Evolutionary conservation across 2,888 invertebrate genomes (phyloP), one percentile per base, ranked within the genome.

Genomic region (Coelinius sp.): DNA sequence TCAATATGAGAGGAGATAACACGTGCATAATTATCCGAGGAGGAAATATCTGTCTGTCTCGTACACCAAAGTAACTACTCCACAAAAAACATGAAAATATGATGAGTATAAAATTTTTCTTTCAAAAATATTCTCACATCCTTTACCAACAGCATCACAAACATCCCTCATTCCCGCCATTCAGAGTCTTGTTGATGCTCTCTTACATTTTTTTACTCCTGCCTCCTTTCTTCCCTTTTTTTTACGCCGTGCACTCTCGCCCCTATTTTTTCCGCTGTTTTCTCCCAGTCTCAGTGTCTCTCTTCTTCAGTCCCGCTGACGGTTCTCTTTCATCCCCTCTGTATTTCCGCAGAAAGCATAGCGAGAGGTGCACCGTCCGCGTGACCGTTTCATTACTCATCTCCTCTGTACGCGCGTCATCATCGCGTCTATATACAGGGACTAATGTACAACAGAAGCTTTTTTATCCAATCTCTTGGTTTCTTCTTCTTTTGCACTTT

Each of bases 351-450:
- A 59, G 59, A 59, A 35, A 59, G 59, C 35, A 14, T 10, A 35
- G 0, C 27, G 31, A 59, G 20, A 76, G 78, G 78, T 79, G 79
- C 10, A 22, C 56, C 49, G 31, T 56, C 38, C 76, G 74, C 74
- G 74, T 79, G 78, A 79, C 80, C 78, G 78, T 82, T 82, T 83
- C 80, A 81, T 83, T 83, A 80, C 81, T 82, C 80, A 82, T 80
- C 79, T 66, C 71, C 77, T 70, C 77, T 74, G 74, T 66, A 66
- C 78, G 74, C 71, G 75, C 56, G 49, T 65, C 69, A 76, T 70
- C 69, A 74, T 73, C 75, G 71, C 70, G 73, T 71, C 71, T 71
- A 31, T 20, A 4, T 35, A 31, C 59, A 35, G 31, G 31, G 8
- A 35, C 31, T 25, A 6, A 1, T 25, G 25, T n/a, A 53, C n/a